Percentiles rank a stretch among this genome's conserved stretches.
phyloP scores from a whole-genome alignment of 2,888 invertebrate genomes.

The Macrosoma leucophasiata region DNA sequence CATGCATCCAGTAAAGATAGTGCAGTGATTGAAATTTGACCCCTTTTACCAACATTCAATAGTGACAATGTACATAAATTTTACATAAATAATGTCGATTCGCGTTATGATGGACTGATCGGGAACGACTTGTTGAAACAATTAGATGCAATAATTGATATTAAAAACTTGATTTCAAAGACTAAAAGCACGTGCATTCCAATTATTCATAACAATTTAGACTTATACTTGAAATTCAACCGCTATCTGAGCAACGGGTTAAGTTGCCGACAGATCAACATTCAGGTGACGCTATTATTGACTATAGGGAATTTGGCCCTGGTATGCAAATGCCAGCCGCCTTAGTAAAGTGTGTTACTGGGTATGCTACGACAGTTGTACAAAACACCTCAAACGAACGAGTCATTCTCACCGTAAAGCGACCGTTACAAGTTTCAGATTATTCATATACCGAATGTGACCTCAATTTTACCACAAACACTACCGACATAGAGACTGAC shows the following conservation, averaged over 20 bases:
- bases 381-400: slow-evolving; percentile 13
- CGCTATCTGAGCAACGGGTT: slow-evolving; percentile 10
- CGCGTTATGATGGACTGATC: too few species aligned
- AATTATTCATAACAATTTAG: too few species aligned
- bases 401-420: slow-evolving; percentile 3
- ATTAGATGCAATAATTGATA: too few species aligned
- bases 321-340: slow-evolving; percentile 17
- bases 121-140: too few species aligned
- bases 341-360: slow-evolving; percentile 14
- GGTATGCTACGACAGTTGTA: slow-evolving; percentile 14
- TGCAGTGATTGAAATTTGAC: too few species aligned
- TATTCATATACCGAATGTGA: slow-evolving; percentile 5
- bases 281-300: slow-evolving; percentile 12
- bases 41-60: too few species aligned
- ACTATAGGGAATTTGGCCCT: slow-evolving; percentile 12
- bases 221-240: slow-evolving; percentile 5
- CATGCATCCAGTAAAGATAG: too few species aligned
- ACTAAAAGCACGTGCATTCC: too few species aligned
- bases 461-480: slow-evolving; percentile 3
- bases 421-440: slow-evolving; percentile 2
- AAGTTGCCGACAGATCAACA: slow-evolving; percentile 6
- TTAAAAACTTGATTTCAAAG: too few species aligned
- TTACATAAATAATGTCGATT: too few species aligned
- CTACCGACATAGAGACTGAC: slow-evolving; percentile 1
- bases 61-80: too few species aligned